Evolutionary conservation across 1,140 invertebrate genomes (phyloP), one percentile per base, ranked within the genome.

Genomic region (Diuraphis noxia): DNA sequence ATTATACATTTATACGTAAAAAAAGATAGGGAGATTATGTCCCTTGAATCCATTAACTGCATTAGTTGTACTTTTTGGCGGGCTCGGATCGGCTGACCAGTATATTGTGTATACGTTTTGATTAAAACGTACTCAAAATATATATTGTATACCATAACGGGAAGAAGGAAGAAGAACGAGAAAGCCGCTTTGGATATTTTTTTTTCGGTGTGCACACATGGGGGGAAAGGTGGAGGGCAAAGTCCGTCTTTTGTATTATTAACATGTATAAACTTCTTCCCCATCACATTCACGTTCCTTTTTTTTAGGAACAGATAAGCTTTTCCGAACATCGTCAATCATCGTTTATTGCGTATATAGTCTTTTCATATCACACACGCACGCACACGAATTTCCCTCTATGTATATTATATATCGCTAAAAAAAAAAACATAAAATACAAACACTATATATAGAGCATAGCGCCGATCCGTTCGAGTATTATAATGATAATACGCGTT

Each of bases 201-300:
- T 46, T 56, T 72, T 72, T 72, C 56, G 19, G 30, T 6, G 56
- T n/a, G n/a, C 13, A n/a, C 30, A 17, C n/a, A 21, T 21, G 38
- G 86, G 36, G 49, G 52, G 36, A 1, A 81, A 81, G 21, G 34
- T 25, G 36, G 36, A 85, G 43, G 41, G 52, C 36, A 41, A 90
- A 90, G 88, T 90, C 88, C 38, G 43, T 49, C 89, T 91, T 91
- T 82, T 91, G 89, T 91, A 91, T 91, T 82, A 81, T 81, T 79
- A 82, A 81, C 89, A 79, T 91, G 41, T 49, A 72, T 72, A 91
- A 91, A 90, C 88, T 90, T 79, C 30, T 77, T 36, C 77, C 41
- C 34, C 43, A 38, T 30, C n/a, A 43, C n/a, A 49, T 81, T 81
- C 63, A 8, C 7, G n/a, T 43, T 90, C 41, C 34, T 19, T 91